Percentiles rank a stretch among this genome's conserved stretches.
These are phyloP conservation scores for Drosophila rellima DNA, from an alignment of 2,888 invertebrate species.

Conservation along the genomic window DNA sequence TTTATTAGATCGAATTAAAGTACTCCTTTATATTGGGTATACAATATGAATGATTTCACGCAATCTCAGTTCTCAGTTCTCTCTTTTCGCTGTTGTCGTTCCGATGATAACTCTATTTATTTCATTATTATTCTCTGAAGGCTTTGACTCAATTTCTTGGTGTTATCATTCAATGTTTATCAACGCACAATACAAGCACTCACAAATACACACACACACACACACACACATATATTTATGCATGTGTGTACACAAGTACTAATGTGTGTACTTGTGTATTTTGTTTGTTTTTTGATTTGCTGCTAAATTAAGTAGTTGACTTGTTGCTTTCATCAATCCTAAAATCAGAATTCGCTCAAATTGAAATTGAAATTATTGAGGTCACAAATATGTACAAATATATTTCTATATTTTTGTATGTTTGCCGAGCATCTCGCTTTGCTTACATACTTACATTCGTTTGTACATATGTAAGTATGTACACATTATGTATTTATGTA, in stretches of 20 bases:
- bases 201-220: slow-evolving; percentile 17
- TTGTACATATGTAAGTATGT: not conserved
- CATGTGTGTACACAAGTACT: not conserved
- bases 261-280: slow-evolving; percentile 11
- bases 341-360: slow-evolving; percentile 33
- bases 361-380: slow-evolving; percentile 44
- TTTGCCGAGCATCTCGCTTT: slow-evolving; percentile 15
- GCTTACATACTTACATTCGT: slow-evolving; percentile 8
- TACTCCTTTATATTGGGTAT: slow-evolving; percentile 15
- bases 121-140: slow-evolving; percentile 30
- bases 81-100: slow-evolving; percentile 8
- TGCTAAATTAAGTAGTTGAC: slow-evolving; percentile 46
- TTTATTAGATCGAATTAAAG: not conserved
- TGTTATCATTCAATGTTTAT: slow-evolving; percentile 55
- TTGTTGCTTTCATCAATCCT: slow-evolving; percentile 48
- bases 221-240: not conserved
- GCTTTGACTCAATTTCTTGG: slow-evolving; percentile 52
- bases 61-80: slow-evolving; percentile 21
- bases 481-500: slow-evolving; percentile 8
- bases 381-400: slow-evolving; percentile 30
- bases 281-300: slow-evolving; percentile 46
- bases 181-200: slow-evolving; percentile 34
- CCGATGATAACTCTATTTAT: slow-evolving; percentile 41
- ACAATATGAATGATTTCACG: slow-evolving; percentile 12
- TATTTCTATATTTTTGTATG: not conserved